Conservation (phyloP, 2,888 invertebrate genomes). For the Luperina nickerlii region DNA sequence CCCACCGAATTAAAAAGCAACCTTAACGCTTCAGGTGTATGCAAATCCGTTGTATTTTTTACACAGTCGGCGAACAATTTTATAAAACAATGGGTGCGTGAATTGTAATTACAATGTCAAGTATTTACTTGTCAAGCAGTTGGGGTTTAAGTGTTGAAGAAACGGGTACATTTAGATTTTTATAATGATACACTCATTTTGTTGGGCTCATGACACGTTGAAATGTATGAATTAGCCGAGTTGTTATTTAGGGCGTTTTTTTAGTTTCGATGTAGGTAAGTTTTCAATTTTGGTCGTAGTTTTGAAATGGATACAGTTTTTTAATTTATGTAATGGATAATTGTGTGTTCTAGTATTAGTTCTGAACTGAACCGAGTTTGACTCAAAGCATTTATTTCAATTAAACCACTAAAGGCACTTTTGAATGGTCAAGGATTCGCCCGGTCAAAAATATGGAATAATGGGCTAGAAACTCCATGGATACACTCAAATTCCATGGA, state of each 20-base stretch:
- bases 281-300: slow-evolving; percentile 4
- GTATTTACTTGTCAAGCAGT: slow-evolving; percentile 83
- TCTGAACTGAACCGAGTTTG: too few relatives aligned
- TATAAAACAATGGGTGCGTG: slow-evolving; percentile 82
- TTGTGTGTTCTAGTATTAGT: neutral
- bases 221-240: slow-evolving; percentile 62
- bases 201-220: slow-evolving; percentile 61
- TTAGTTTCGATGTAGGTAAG: slow-evolving; percentile 19
- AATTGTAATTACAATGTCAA: slow-evolving; percentile 81
- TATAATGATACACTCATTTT: slow-evolving; percentile 68
- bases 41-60: slow-evolving; percentile 54
- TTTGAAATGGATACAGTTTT: neutral
- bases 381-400: neutral
- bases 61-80: slow-evolving; percentile 62
- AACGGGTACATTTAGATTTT: slow-evolving; percentile 67
- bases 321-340: neutral
- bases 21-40: slow-evolving; percentile 46
- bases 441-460: neutral
- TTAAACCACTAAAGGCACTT: neutral
- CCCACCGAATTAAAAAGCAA: slow-evolving; percentile 64
- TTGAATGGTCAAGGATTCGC: neutral
- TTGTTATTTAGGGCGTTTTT: slow-evolving; percentile 50
- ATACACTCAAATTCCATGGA: too few relatives aligned
- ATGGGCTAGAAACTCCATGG: neutral
- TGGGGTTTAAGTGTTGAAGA: slow-evolving; percentile 65